Base-by-base conservation (phyloP, 2,113 vertebrate species). In the Protomyctophum bolini region DNA sequence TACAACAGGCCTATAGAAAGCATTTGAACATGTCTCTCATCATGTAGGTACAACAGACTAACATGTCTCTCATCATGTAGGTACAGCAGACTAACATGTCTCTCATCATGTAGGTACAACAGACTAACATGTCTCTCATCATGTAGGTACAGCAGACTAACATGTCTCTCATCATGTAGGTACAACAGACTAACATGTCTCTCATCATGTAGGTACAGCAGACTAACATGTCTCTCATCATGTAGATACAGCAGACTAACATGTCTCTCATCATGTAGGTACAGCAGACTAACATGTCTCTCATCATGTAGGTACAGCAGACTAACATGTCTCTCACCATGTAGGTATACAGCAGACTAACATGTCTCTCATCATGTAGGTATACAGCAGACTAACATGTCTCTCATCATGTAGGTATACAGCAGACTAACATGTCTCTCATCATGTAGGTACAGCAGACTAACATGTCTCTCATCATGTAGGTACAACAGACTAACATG, bases 21-120 rank as follows among this genome's bases (percentile, higher is more conserved):
- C n/a, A n/a, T n/a, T n/a, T 15, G 8, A 50, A 56, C 10, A 14
- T 56, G 10, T 21, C 12, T 9, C 33, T 57, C 68, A 54, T 63
- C 10, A 41, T 60, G 61, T 81, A 93, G 92, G 84, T 93, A 85
- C 84, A 93, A n/a, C n/a, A n/a, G n/a, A n/a, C n/a, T 15, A 50
- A 56, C 10, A 14, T 56, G 10, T 21, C 12, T 9, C 33, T 57
- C 68, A 54, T 63, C 10, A 41, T 60, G 61, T 81, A 93, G 92
- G 84, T 93, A 85, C 84, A 93, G 92, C 72, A 12, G 8, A n/a
- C n/a, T n/a, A 50, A 56, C 10, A 14, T 56, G 10, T 21, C 12
- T 9, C 33, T 57, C 68, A 54, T 63, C 10, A 41, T 60, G 61
- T 81, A 93, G 92, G 84, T 93, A 85, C 84, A 93, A n/a, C n/a